phyloP scores from a whole-genome alignment of 2,113 vertebrate genomes.

The Eptesicus fuscus region DNA sequence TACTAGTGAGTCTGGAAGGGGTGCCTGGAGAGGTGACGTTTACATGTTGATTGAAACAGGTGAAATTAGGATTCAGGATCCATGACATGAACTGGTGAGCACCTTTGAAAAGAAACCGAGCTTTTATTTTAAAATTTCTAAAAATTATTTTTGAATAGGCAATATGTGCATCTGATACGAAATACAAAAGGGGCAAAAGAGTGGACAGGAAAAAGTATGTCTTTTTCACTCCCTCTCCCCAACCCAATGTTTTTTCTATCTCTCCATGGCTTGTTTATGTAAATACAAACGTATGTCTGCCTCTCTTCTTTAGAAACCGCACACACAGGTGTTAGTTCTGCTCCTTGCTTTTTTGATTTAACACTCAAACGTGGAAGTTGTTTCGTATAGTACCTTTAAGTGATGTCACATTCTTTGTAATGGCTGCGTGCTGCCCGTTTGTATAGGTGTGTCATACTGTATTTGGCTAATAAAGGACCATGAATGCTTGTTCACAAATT shows the following conservation, averaged over 20 bases:
- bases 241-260: not conserved
- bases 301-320: not conserved
- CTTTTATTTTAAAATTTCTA: not conserved
- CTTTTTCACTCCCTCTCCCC: not conserved
- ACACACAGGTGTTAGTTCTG: not conserved
- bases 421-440: not conserved
- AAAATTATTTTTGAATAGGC: not conserved
- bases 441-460: too few species aligned
- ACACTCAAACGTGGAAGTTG: not conserved
- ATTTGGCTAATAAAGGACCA: not conserved
- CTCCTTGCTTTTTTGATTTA: not conserved
- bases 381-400: not conserved
- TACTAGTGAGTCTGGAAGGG: not conserved
- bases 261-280: not conserved
- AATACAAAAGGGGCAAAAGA: not conserved
- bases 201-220: not conserved
- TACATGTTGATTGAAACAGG: not conserved
- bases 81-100: not conserved
- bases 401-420: not conserved
- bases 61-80: not conserved
- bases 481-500: not conserved
- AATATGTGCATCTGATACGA: not conserved
- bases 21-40: not conserved
- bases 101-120: not conserved
- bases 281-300: not conserved